phyloP scores from a whole-genome alignment of 2,113 vertebrate species.

The Corvus moneduloides region DNA sequence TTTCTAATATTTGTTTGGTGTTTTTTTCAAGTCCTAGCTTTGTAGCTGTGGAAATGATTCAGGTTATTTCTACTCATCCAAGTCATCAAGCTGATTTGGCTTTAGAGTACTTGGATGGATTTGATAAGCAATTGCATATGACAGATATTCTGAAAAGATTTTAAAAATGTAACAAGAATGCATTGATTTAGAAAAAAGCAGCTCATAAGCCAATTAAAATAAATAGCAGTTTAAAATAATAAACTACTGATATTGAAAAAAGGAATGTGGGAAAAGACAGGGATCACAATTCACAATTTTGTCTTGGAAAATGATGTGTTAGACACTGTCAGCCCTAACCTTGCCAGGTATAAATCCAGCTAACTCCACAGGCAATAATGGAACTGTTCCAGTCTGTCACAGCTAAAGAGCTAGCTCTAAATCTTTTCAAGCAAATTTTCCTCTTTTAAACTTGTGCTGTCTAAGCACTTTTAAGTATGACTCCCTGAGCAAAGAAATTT shows the following conservation, averaged over 20 bases:
- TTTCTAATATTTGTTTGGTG: not conserved
- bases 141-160: not conserved
- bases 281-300: not conserved
- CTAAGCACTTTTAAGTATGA: not conserved
- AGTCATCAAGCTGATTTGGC: not conserved
- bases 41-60: not conserved
- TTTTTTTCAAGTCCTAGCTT: not conserved
- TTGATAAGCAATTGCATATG: not conserved
- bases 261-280: not conserved
- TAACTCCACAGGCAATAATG: not conserved
- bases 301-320: not conserved
- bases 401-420: slow-evolving; percentile 5
- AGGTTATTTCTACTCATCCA: not conserved
- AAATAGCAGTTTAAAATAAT: not conserved
- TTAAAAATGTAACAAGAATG: not conserved
- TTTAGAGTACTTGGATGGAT: not conserved
- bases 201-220: not conserved
- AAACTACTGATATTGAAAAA: not conserved
- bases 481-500: not conserved
- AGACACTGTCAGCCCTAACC: not conserved
- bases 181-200: not conserved
- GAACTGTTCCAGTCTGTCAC: slow-evolving; percentile 1
- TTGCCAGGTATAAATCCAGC: not conserved
- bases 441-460: not conserved
- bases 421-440: not conserved